Percentiles rank a stretch among this genome's conserved stretches.
Conservation (phyloP, 2,113 vertebrate species). For the Pimephales promelas region DNA sequence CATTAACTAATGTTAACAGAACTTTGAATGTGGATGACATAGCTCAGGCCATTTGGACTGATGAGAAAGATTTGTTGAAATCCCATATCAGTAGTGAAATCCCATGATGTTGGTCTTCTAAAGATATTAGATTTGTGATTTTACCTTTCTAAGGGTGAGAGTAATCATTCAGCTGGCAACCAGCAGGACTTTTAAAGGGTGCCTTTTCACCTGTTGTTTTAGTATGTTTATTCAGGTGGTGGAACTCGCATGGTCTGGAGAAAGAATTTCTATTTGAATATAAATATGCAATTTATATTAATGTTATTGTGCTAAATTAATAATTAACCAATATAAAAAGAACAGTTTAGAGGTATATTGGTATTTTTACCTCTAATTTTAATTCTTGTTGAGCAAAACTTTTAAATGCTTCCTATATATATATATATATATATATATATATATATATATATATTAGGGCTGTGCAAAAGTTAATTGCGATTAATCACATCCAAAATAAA, state of each 20-base stretch:
- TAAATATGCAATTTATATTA: neutral
- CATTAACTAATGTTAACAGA: no score
- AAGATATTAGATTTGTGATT: neutral
- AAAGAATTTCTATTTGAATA: neutral
- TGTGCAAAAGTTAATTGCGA: no score
- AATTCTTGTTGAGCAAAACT: neutral
- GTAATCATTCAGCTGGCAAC: neutral
- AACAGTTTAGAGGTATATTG: neutral
- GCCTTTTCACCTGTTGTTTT: constrained; percentile 41
- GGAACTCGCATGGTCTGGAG: neutral
- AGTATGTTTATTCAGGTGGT: constrained; percentile 44
- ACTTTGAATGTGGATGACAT: neutral
- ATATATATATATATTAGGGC: no score
- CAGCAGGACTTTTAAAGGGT: constrained; percentile 10
- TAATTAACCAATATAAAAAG: neutral
- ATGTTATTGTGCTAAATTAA: neutral
- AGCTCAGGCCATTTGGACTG: neutral
- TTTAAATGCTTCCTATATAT: no score
- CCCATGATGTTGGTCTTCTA: neutral
- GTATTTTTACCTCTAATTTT: neutral
- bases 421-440: no score
- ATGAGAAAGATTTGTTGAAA: neutral
- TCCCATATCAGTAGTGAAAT: no score
- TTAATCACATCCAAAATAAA: no score
- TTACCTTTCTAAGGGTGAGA: neutral